Evolutionary conservation across 2,888 invertebrate species (phyloP), one percentile per base, ranked within the genome.

Genomic region (Escarpia spicata): DNA sequence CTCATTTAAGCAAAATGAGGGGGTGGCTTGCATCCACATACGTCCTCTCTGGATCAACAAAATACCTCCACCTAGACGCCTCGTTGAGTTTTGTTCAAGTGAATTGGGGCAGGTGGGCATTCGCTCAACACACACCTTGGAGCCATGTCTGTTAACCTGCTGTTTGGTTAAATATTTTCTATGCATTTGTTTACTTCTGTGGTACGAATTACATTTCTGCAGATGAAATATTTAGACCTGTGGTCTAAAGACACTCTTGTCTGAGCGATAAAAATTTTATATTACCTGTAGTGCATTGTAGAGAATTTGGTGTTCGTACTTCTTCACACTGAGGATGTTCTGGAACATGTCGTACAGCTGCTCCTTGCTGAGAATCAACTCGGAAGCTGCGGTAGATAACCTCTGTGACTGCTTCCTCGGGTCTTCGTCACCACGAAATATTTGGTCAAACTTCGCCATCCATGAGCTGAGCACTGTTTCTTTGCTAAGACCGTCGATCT

Each of bases 271-370:
- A 1, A 4, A 75, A 75, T 6, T 75, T n/a, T 26, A 75, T 6
- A 75, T 95, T 97, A 98, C 98, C 98, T 99, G 98, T 96, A 99
- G 97, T 95, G 99, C 99, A 97, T 99, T 99, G 97, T 99, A 99
- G 93, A 99, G 97, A 95, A 99, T 98, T 97, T 99, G 99, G 97
- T 99, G 99, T 97, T 99, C 99, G 97, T 99, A 99, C 97, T 99
- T 99, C 97, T 99, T 99, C 92, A 99, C 98, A 92, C 98, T 98
- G 94, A 99, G 97, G 95, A 99, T 99, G 97, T 99, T 99, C 97
- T 99, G 99, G 97, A 99, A 99, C 99, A 99, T 99, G 97, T 99
- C 99, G 97, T 99, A 99, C 19, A 99, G 97, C 96, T 99, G 99
- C 96, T 99, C 99, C 97, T 99, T 99, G 95, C 99, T 99, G 95